Evolutionary conservation across 2,888 invertebrate species (phyloP), one percentile per base, ranked within the genome.

Genomic region (Drosophila ochracea): DNA sequence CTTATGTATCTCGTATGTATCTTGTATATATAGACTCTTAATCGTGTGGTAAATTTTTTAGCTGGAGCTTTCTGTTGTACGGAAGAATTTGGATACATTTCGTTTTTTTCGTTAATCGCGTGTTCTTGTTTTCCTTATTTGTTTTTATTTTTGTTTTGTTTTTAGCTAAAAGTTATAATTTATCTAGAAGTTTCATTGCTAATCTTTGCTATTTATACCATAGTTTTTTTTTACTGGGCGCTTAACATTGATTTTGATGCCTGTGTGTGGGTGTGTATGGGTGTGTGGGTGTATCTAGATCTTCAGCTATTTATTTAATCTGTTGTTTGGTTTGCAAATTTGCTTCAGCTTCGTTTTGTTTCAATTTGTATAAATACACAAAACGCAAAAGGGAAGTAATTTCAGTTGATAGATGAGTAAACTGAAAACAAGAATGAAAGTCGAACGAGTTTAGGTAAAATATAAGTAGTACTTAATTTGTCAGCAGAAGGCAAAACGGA

Each of bases 31-130:
- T 84, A 86, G 77, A 84, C 83, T 88, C 85, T 84, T 88, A 76
- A 80, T 85, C 81, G 81, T 81, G 83, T 81, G 89, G 84, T 89
- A 84, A 74, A 81, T 89, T 76, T 77, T 82, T 84, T 83, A 76
- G 72, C 90, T 86, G 84, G 74, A 78, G 77, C 74, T 73, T 78
- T 85, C 76, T 71, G 64, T 73, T 68, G 47, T 80, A 85, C 86
- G 90, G 89, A 86, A 90, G 90, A 90, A 88, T 88, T 86, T 90
- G 89, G 90, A 88, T 86, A 90, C 79, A 83, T 78, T 84, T 84
- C 47, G 25, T 25, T 53, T 31, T 64, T 37, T 37, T 52, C n/a
- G 30, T 39, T 39, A 13, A 57, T 31, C 60, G 39, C 25, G 47
- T 25, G 25, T 25, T 47, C 16, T 25, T 13, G 16, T 25, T 47